Conservation (phyloP, 2,888 invertebrate genomes). For the Oscheius sp. region DNA sequence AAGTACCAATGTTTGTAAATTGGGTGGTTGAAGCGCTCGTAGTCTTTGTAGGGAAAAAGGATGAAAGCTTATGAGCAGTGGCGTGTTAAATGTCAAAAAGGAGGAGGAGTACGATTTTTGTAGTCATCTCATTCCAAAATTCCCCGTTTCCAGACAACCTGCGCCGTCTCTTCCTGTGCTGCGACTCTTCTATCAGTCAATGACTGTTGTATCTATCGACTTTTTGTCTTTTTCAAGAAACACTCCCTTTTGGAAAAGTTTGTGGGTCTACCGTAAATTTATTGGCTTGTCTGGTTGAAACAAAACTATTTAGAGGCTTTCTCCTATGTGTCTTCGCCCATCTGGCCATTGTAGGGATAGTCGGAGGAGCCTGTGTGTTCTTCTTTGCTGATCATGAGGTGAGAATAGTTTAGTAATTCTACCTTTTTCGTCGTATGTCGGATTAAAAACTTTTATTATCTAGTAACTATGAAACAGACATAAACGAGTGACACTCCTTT, state of each 20-base stretch:
- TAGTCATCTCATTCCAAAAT: too few species aligned
- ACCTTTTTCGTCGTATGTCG: too few species aligned
- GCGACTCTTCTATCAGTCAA: constrained; percentile 12
- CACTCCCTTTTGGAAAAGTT: background rate
- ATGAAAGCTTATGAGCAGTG: too few species aligned
- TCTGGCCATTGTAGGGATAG: background rate
- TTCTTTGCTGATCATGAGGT: constrained; percentile 2
- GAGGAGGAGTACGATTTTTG: too few species aligned
- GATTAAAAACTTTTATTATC: too few species aligned
- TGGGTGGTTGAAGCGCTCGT: too few species aligned
- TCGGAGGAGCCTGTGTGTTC: background rate
- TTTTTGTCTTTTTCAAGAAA: constrained; percentile 7
- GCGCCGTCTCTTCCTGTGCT: background rate
- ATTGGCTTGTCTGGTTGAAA: background rate
- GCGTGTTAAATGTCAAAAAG: too few species aligned
- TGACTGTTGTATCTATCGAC: constrained; percentile 17
- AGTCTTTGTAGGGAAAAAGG: too few species aligned
- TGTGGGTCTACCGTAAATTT: constrained; percentile 13
- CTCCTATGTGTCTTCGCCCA: constrained; percentile 12
- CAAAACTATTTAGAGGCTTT: constrained; percentile 1
- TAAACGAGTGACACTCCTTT: too few species aligned
- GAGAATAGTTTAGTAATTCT: background rate
- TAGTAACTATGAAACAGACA: too few species aligned
- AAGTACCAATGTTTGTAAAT: too few species aligned
- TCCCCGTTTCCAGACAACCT: too few species aligned